A percentile compares a stretch with the other conserved stretches of the same genome.
These are phyloP conservation scores for Siniperca knerii DNA, from an alignment of 2,113 vertebrate species.

Conservation along the genomic window DNA sequence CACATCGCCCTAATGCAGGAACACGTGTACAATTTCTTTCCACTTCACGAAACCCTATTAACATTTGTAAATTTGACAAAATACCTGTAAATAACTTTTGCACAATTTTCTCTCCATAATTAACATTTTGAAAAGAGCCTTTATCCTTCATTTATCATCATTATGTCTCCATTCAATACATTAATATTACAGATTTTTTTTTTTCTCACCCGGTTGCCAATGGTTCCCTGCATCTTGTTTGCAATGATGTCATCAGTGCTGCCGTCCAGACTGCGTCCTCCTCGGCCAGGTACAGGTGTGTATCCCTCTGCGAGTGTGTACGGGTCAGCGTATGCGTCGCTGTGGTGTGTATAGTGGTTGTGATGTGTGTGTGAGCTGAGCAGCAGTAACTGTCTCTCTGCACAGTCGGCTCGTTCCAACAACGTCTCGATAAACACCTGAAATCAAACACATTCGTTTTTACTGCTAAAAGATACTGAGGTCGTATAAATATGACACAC, in stretches of 20 bases:
- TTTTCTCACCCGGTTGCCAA: constrained; percentile 62
- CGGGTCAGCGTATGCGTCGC: neutral
- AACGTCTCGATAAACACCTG: constrained; percentile 94
- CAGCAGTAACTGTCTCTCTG: constrained; percentile 91
- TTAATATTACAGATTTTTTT: neutral
- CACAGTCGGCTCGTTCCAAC: constrained; percentile 91
- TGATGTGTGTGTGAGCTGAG: constrained; percentile 72
- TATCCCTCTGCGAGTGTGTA: neutral
- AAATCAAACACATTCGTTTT: neutral
- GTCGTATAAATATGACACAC: no score
- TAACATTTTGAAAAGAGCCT: no score
- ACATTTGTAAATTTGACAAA: no score
- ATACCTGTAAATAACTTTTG: no score
- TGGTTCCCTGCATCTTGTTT: constrained; percentile 31
- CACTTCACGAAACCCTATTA: no score
- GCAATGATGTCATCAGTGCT: constrained; percentile 50
- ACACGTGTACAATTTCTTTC: no score
- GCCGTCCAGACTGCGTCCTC: constrained; percentile 64
- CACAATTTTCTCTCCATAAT: no score
- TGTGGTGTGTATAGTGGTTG: constrained; percentile 52
- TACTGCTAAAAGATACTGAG: neutral
- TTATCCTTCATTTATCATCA: no score
- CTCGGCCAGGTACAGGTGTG: neutral
- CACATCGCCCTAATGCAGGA: no score
- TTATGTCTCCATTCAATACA: no score